These are phyloP conservation scores for Shargacucullia verbasci DNA, from an alignment of 2,888 invertebrate genomes.

Conservation along the genomic window DNA sequence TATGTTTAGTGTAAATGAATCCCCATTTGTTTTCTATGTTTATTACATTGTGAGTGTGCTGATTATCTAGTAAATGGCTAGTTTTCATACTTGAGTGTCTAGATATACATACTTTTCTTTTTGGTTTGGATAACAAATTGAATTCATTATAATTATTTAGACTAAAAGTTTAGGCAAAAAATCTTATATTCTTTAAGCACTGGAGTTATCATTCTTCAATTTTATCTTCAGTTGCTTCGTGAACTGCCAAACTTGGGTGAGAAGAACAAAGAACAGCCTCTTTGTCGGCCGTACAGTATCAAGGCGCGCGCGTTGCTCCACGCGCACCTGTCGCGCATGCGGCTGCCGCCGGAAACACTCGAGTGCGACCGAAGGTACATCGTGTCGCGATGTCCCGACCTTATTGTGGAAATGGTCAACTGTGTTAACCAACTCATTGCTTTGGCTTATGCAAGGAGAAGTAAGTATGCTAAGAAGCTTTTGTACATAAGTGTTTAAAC, in stretches of 20 bases:
- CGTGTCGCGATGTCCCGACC: conserved; percentile 96
- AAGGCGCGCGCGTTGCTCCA: conserved; percentile 98
- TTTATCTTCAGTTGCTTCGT: conserved; percentile 92
- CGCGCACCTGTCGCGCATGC: conserved; percentile 97
- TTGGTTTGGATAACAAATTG: no score
- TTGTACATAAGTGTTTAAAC: no score
- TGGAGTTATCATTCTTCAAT: no score
- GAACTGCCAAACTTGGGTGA: conserved; percentile 97
- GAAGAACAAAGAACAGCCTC: conserved; percentile 98
- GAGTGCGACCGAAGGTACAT: conserved; percentile 95
- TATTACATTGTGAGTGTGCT: no score
- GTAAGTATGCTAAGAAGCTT: conserved; percentile 84
- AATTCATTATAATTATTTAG: no score
- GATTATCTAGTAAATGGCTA: no score
- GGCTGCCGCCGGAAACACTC: conserved; percentile 93
- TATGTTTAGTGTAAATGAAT: no score
- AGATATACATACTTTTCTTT: no score
- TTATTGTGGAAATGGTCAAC: conserved; percentile 99
- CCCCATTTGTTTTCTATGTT: no score
- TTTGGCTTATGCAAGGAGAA: conserved; percentile 96
- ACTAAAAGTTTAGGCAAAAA: no score
- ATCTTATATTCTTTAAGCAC: no score
- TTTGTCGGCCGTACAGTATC: conserved; percentile 97
- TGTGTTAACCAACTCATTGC: conserved; percentile 98
- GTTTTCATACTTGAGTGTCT: no score